Base-by-base conservation (phyloP, 2,888 invertebrate species). In the Ischnura elegans region DNA sequence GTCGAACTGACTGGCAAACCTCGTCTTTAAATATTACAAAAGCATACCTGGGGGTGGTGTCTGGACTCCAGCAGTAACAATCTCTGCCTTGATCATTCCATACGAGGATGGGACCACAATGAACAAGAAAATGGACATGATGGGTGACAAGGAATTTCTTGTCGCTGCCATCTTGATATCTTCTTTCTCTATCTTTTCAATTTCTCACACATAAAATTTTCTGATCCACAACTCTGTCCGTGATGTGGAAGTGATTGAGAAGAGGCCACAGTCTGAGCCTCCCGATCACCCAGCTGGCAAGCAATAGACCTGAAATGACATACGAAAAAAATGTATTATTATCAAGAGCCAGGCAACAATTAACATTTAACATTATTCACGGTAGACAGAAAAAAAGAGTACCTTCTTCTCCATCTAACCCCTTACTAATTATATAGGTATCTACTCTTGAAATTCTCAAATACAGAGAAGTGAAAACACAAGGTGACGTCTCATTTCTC, bases 41-140 rank as follows among this genome's bases (percentile, higher is more conserved):
- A 13, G 5, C 25, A 43, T 90, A 90, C 90, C 90, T 90, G 90
- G 90, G 25, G 90, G 90, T n/a, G 45, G 61, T 25, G 61, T 42
- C n/a, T 42, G 61, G n/a, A 90, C 61, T 16, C 90, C 90, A 90
- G 90, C 61, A 42, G 90, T 61, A 2, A 90, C 90, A 25, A 90
- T 90, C 43, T 90, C 90, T 66, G 90, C 90, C 61, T 90, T 90
- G 61, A 66, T 61, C 61, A 61, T n/a, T 43, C 61, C 90, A 45
- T 90, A 43, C 25, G 55, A 61, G 25, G 43, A 43, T 66, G 90
- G 61, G 6, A 25, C n/a, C 43, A 90, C 43, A 2, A 43, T 13
- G 43, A 61, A 25, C 90, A 90, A 43, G 16, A 61, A n/a, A 43
- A 45, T 43, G 61, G 61, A 43, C 55, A 90, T 25, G 19, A 66